Percentiles rank a stretch among this genome's conserved stretches.
These are phyloP conservation scores for Acipenser oxyrinchus DNA, from an alignment of 2,797 vertebrate genomes.

Conservation along the genomic window DNA sequence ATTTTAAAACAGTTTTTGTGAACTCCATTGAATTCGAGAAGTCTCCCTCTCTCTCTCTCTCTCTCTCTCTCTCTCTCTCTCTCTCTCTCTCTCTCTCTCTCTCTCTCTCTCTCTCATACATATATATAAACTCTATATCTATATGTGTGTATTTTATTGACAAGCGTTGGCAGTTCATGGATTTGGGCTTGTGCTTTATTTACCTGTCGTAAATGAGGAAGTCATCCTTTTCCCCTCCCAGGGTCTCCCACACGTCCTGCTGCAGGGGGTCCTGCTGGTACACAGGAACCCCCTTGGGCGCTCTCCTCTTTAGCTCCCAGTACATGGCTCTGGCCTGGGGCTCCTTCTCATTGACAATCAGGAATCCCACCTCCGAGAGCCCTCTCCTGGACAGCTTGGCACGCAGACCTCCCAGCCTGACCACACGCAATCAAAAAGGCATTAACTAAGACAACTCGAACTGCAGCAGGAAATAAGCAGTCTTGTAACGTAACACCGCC, in stretches of 20 bases:
- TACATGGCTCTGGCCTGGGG: constrained; percentile 65
- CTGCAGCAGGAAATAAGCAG: background rate
- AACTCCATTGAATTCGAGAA: no score
- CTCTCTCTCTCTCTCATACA: no score
- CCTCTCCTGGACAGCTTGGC: constrained; percentile 58
- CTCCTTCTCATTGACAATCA: constrained; percentile 74
- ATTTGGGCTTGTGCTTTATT: constrained; percentile 18
- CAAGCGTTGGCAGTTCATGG: background rate
- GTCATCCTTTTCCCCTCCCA: constrained; percentile 59
- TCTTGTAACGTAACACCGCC: background rate
- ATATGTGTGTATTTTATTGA: no score
- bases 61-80: no score
- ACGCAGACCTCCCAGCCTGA: constrained; percentile 66
- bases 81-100: no score
- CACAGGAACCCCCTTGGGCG: constrained; percentile 58
- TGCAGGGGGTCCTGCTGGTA: constrained; percentile 66
- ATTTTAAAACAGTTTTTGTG: no score
- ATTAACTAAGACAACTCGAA: background rate
- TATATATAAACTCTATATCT: no score
- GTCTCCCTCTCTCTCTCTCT: no score
- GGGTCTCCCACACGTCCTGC: constrained; percentile 66
- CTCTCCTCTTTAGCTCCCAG: constrained; percentile 60
- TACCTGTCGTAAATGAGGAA: constrained; percentile 67
- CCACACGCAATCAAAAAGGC: background rate
- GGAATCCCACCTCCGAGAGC: constrained; percentile 48